These are phyloP conservation scores for Reticulitermes lucifugus DNA, from an alignment of 2,888 invertebrate species.

Conservation along the genomic window DNA sequence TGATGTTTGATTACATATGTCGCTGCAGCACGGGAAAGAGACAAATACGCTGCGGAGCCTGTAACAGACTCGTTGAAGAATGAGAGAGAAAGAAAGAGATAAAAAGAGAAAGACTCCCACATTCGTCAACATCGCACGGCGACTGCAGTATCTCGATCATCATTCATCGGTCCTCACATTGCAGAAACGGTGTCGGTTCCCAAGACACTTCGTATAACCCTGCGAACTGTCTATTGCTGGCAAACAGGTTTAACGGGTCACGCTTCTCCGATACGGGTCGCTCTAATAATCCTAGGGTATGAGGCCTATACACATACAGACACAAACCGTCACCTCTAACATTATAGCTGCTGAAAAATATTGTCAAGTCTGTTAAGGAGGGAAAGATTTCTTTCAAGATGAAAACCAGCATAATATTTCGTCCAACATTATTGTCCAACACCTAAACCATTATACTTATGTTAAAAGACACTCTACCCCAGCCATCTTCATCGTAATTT, in stretches of 20 bases:
- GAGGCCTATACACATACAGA: not conserved
- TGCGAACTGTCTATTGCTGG: not conserved
- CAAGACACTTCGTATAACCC: constrained; percentile 22
- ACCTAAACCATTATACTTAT: not conserved
- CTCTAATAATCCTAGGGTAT: constrained; percentile 1
- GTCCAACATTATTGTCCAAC: not conserved
- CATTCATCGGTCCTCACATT: not conserved
- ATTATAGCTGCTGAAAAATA: constrained; percentile 28
- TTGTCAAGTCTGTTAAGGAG: not conserved
- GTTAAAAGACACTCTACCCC: too few relatives aligned
- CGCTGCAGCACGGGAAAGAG: constrained; percentile 8
- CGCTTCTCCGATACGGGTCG: not conserved
- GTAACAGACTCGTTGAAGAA: constrained; percentile 21
- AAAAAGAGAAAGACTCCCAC: not conserved
- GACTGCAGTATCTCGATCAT: not conserved
- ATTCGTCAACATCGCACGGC: constrained; percentile 11
- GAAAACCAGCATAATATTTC: not conserved
- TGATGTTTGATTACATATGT: constrained; percentile 26
- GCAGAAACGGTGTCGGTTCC: constrained; percentile 3
- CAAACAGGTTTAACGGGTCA: constrained; percentile 27
- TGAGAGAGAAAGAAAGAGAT: not conserved
- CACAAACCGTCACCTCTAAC: constrained; percentile 11
- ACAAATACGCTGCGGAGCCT: not conserved
- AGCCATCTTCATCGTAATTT: not conserved
- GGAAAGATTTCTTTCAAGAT: not conserved